Evolutionary conservation across 64 coral and sea anemone genomes (phyloP), one percentile per base, ranked within the genome.

Genomic region (Acropora tenuis): DNA sequence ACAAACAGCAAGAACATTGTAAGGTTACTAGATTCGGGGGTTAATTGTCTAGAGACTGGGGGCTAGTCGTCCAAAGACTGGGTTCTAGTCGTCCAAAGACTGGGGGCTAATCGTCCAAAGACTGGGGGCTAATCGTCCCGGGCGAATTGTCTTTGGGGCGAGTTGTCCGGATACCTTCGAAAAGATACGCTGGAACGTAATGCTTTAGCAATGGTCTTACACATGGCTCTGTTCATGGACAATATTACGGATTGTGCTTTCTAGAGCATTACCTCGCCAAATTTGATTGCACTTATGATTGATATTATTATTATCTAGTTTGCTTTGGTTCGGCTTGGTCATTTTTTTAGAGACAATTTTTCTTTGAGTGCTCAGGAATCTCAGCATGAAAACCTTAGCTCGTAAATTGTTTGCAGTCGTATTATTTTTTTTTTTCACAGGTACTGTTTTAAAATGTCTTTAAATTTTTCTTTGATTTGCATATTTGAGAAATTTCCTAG

Each of bases 221-320:
- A 78, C 13, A 15, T 71, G 68, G 5, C 18, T n/a, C n/a, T 71
- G 46, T 17, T 55, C 17, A 3, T 49, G 18, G 82, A 67, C 45
- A 44, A n/a, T n/a, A 48, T 85, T 71, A 8, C 45, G 77, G 50
- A 81, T 59, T 61, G 18, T 61, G 3, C 79, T 40, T 81, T 41
- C 42, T 71, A 18, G 42, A 48, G 72, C 17, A 69, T 11, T 85
- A 13, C 43, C 65, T 10, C 48, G 18, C 17, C 66, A 85, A 85
- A 61, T 68, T 55, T 2, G 42, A 47, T 83, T 83, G 68, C 65
- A n/a, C 3, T 85, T 8, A 19, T 46, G 66, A 72, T 69, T 71
- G 18, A 69, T 69, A 71, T 30, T 71, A 85, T 85, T 85, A 71
- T 85, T 48, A 48, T 17, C 53, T 82, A 65, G 79, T n/a, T n/a